These are phyloP conservation scores for Pterocles burchelli DNA, from an alignment of 2,113 vertebrate genomes.

Conservation along the genomic window DNA sequence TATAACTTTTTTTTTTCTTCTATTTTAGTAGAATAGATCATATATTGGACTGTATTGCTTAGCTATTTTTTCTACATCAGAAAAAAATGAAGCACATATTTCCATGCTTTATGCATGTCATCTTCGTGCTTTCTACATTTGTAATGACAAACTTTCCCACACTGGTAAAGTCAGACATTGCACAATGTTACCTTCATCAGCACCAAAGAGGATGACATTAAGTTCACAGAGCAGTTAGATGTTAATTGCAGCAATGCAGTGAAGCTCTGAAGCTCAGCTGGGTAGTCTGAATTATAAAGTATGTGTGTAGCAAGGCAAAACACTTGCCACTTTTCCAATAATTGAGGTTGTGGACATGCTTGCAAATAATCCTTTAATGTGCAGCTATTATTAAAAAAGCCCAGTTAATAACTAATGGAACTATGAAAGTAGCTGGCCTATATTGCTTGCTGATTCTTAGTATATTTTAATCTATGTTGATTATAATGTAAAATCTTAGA, in stretches of 20 bases:
- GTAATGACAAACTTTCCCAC: not conserved
- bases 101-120: not conserved
- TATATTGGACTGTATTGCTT: not conserved
- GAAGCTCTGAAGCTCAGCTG: conserved; percentile 12
- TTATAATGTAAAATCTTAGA: not conserved
- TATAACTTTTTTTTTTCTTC: not conserved
- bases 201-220: not conserved
- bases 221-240: not conserved
- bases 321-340: conserved; percentile 13
- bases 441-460: not conserved
- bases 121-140: not conserved
- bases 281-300: conserved; percentile 11
- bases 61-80: not conserved
- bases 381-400: conserved; percentile 15
- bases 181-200: not conserved
- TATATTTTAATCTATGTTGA: not conserved
- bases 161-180: not conserved
- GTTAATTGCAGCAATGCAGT: conserved; percentile 9
- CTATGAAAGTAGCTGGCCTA: not conserved
- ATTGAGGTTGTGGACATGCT: not conserved
- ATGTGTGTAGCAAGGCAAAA: not conserved
- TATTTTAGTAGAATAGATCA: not conserved
- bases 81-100: not conserved
- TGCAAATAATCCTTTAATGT: conserved; percentile 45
- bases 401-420: not conserved